Conservation (phyloP, 2,797 vertebrate genomes). For the Typhlichthys subterraneus region DNA sequence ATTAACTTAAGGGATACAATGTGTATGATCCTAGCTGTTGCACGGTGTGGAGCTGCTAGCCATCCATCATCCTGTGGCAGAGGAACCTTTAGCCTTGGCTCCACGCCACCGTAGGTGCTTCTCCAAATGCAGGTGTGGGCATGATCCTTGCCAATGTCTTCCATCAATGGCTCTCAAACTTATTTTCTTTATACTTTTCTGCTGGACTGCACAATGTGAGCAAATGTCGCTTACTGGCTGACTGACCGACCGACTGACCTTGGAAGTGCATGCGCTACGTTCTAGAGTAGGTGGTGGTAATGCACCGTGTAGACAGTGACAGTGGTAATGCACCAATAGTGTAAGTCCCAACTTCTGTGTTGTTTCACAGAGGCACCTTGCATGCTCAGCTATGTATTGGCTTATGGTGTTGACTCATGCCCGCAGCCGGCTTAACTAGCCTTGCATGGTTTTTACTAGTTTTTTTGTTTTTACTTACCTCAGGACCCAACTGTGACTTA, state of each 20-base stretch:
- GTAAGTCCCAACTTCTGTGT: too few species aligned
- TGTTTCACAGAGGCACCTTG: too few species aligned
- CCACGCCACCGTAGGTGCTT: constrained; percentile 37
- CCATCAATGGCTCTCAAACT: constrained; percentile 27
- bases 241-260: too few species aligned
- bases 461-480: too few species aligned
- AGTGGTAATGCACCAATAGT: too few species aligned
- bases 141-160: constrained; percentile 18
- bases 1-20: constrained; percentile 46
- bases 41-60: constrained; percentile 37
- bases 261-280: too few species aligned
- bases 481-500: background rate
- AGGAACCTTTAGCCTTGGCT: constrained; percentile 39
- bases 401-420: too few species aligned
- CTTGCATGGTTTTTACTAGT: background rate
- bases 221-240: too few species aligned
- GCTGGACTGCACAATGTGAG: background rate
- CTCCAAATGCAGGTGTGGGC: constrained; percentile 30
- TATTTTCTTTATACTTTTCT: background rate
- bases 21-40: constrained; percentile 34
- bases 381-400: too few species aligned
- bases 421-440: too few species aligned
- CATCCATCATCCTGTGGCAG: constrained; percentile 46
- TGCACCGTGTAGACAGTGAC: too few species aligned
- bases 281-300: too few species aligned